A percentile compares a stretch with the other conserved stretches of the same genome.
phyloP scores from a whole-genome alignment of 2,113 vertebrate genomes.

The Pycnonotus jocosus region DNA sequence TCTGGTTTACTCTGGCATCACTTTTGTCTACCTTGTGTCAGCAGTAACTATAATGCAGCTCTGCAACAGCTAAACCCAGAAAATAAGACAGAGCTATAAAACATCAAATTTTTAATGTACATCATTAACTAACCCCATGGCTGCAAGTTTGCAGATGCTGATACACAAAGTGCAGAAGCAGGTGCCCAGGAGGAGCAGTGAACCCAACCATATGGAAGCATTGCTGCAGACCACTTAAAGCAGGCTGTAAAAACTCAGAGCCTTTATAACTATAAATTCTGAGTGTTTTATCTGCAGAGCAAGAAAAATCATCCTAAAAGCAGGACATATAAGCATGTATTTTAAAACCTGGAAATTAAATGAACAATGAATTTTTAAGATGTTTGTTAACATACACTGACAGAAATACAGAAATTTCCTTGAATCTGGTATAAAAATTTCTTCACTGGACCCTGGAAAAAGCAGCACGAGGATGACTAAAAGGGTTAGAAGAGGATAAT shows the following conservation, averaged over 20 bases:
- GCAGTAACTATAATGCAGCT: background rate
- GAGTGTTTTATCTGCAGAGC: background rate
- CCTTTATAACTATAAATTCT: background rate
- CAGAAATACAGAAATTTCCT: background rate
- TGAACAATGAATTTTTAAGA: background rate
- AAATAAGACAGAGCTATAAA: background rate
- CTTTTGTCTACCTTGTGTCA: background rate
- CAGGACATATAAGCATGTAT: background rate
- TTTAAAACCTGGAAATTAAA: background rate
- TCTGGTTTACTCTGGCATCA: background rate
- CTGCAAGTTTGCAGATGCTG: background rate
- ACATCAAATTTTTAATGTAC: fast-evolving
- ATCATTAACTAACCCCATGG: background rate
- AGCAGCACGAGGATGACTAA: background rate
- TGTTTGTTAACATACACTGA: background rate
- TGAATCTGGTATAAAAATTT: background rate
- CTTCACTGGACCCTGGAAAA: background rate
- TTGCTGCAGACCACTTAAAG: background rate
- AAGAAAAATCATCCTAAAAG: background rate
- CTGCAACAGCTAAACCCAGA: background rate
- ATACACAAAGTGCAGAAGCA: background rate
- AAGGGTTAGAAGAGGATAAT: background rate
- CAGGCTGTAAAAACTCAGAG: background rate
- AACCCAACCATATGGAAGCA: background rate
- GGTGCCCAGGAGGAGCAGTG: background rate